Base-by-base conservation (phyloP, 2,888 invertebrate species). In the Micoletzkya japonica region DNA sequence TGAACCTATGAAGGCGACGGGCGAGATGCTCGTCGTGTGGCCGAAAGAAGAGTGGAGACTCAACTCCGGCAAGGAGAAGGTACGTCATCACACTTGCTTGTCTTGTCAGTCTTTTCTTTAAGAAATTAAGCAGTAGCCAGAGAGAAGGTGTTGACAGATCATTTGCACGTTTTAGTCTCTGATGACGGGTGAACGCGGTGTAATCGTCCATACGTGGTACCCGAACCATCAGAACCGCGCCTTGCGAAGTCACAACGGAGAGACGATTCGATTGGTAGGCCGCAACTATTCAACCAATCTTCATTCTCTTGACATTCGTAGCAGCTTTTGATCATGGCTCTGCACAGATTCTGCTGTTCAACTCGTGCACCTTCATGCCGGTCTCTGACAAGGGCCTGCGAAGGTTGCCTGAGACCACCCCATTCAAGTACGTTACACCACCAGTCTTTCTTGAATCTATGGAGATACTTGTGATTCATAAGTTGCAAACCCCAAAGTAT, bases 161-260 rank as follows among this genome's bases (percentile, higher is more conserved):
- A 32, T 32, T 4, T 30, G 32, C 7, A 57, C n/a, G n/a, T 14
- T 26, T 26, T 26, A 7, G 32, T 6, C 7, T 36, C 3, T 54
- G 52, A 14, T 44, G 4, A n/a, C 91, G 20, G 95, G 95, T 14
- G 94, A 95, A 94, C 93, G 94, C 82, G 95, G 95, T 73, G 89
- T 90, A 86, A 91, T 92, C 14, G 94, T 95, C 14, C 95, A 96
- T 87, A 91, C 92, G 77, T 96, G 96, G 95, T 90, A 91, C 49
- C 96, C 95, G 0, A 92, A 92, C 87, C 95, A 96, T 88, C 90
- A 92, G 67, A 94, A 95, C 86, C 91, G 91, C 0, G 90, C 91
- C 79, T 90, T 91, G 71, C 90, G 95, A 26, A 95, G 95, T 4
- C 94, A 95, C 86, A 92, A 94, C 24, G 95, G 95, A 87, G 91